These are phyloP conservation scores for Drosophila pachea DNA, from an alignment of 1,140 invertebrate genomes.

Conservation along the genomic window DNA sequence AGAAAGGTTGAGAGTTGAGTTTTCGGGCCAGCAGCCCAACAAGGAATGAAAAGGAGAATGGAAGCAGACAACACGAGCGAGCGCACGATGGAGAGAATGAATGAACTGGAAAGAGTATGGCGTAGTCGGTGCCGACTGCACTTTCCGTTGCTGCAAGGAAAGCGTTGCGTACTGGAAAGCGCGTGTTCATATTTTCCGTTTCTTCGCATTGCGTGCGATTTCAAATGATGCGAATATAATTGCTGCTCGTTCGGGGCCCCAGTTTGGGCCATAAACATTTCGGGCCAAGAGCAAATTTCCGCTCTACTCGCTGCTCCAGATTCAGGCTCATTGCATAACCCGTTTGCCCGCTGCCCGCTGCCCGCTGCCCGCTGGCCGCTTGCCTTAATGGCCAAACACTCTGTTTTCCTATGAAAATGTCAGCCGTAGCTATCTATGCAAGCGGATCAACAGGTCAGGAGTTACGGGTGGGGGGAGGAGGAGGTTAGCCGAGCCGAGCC, in stretches of 20 bases:
- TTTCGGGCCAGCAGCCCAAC: no score
- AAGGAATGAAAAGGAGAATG: no score
- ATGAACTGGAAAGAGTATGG: no score
- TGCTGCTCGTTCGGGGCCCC: no score
- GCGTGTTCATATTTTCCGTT: slow-evolving; percentile 55
- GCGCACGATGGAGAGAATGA: no score
- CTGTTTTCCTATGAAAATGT: slow-evolving; percentile 53
- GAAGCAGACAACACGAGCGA: no score
- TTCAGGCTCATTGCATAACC: slow-evolving; percentile 42
- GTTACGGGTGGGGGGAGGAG: no score
- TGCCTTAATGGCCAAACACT: slow-evolving; percentile 18
- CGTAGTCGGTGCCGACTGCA: no score
- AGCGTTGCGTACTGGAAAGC: slow-evolving; percentile 45
- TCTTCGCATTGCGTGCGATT: slow-evolving; percentile 11
- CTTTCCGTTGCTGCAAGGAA: slow-evolving; percentile 13
- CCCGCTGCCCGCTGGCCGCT: slow-evolving; percentile 37
- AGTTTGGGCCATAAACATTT: slow-evolving; percentile 32
- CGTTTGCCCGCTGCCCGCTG: slow-evolving; percentile 37
- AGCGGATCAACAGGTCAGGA: slow-evolving; percentile 36
- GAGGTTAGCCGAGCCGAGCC: neutral
- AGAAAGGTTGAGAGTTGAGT: no score
- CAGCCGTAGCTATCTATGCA: slow-evolving; percentile 46
- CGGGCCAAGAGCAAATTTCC: no score
- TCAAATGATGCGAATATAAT: no score
- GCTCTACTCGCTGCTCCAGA: slow-evolving; percentile 12